Evolutionary conservation across 2,888 invertebrate genomes (phyloP).

Genomic region (Andrena fulva): DNA sequence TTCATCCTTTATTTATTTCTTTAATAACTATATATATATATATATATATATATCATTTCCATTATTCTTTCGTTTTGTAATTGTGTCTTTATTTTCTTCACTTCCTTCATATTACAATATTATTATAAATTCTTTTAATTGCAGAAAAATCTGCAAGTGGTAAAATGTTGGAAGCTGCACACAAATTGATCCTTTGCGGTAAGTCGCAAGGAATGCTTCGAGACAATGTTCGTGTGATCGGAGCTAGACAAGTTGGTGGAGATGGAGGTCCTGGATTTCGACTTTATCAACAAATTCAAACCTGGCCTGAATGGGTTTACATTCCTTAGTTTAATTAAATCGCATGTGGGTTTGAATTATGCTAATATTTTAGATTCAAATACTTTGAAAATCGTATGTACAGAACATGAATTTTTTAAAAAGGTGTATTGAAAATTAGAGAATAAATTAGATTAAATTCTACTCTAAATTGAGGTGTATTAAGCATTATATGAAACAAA

Average conservation of each 20-base stretch:
- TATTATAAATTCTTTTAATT: slow-evolving; percentile 8
- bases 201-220: slow-evolving; percentile 70
- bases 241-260: slow-evolving; percentile 84
- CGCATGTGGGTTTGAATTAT: neutral
- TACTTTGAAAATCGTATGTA: too few species aligned
- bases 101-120: neutral
- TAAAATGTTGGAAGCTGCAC: slow-evolving; percentile 73
- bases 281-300: slow-evolving; percentile 85
- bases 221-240: slow-evolving; percentile 74
- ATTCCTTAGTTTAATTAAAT: slow-evolving; percentile 31
- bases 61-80: neutral
- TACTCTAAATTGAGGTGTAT: too few species aligned
- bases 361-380: too few species aligned
- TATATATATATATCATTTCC: neutral
- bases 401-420: neutral
- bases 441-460: too few species aligned
- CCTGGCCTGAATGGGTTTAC: slow-evolving; percentile 85
- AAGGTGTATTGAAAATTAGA: neutral
- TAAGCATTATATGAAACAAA: too few species aligned
- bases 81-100: slow-evolving; percentile 45
- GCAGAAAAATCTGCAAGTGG: slow-evolving; percentile 65
- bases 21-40: too few species aligned
- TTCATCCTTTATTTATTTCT: too few species aligned
- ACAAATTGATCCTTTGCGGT: slow-evolving; percentile 77
- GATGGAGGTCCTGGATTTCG: slow-evolving; percentile 86